Percentiles rank a stretch among this genome's conserved stretches.
These are phyloP conservation scores for Parazoanthus darwini DNA, from an alignment of 92 coral and sea anemone genomes.

Conservation along the genomic window DNA sequence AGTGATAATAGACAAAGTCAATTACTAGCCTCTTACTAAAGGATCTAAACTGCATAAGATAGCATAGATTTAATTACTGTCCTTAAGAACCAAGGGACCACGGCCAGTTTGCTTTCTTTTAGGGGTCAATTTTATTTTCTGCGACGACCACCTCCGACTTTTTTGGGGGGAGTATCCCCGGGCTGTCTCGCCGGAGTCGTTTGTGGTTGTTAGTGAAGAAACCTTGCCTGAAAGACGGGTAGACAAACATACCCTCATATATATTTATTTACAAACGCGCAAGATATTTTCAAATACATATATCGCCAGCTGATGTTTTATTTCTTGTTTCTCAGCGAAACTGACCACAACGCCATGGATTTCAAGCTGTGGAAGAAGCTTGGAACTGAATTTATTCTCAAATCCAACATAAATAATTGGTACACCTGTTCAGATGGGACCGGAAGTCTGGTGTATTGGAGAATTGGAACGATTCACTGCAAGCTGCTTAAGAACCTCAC, in stretches of 20 bases:
- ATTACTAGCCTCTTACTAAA: too few species aligned
- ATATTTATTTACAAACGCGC: not conserved
- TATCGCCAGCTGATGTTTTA: not conserved
- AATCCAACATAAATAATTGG: constrained; percentile 44
- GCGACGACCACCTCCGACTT: too few species aligned
- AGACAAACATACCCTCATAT: not conserved
- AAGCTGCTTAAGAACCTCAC: constrained; percentile 16
- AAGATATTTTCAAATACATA: not conserved
- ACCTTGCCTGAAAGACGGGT: not conserved
- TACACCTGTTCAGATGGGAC: not conserved
- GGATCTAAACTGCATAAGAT: too few species aligned
- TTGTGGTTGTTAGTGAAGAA: too few species aligned
- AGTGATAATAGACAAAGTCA: too few species aligned
- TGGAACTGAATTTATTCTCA: constrained; percentile 26
- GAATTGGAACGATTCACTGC: not conserved
- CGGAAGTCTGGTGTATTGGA: constrained; percentile 30
- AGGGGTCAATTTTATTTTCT: too few species aligned
- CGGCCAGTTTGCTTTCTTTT: too few species aligned
- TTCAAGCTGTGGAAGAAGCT: constrained; percentile 26
- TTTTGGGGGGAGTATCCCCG: too few species aligned
- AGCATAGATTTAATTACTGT: too few species aligned
- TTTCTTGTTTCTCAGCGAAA: constrained; percentile 6
- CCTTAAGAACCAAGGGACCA: too few species aligned
- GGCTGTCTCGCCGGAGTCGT: too few species aligned
- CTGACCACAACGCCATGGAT: constrained; percentile 27